These are phyloP conservation scores for Argya squamiceps DNA, from an alignment of 2,797 vertebrate genomes.

Conservation along the genomic window DNA sequence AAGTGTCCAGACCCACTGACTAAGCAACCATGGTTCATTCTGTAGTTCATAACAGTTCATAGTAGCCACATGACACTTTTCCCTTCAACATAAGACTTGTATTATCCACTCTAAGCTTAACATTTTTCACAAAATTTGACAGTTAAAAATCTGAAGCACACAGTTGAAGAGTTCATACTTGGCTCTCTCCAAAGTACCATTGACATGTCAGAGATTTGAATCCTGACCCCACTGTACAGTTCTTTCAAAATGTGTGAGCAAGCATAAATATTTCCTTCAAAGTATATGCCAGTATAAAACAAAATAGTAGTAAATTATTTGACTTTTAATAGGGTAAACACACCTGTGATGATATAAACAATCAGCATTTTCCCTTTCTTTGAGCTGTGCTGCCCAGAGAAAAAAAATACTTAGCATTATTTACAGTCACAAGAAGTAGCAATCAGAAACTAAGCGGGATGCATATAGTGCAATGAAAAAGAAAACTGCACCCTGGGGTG, in stretches of 20 bases:
- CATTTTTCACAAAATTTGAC: background rate
- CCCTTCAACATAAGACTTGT: background rate
- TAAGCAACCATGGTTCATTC: background rate
- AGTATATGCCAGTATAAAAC: background rate
- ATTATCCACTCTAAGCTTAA: background rate
- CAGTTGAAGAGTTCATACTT: background rate
- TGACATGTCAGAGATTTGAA: background rate
- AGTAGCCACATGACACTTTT: background rate
- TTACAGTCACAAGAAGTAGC: conserved; percentile 26
- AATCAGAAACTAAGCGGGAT: background rate
- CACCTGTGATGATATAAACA: background rate
- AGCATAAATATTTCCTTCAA: background rate
- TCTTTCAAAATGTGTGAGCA: background rate
- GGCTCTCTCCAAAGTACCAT: background rate
- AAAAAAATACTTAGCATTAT: background rate
- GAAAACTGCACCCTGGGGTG: background rate
- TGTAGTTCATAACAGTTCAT: background rate
- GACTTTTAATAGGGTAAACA: background rate
- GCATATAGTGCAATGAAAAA: background rate
- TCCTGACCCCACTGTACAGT: background rate
- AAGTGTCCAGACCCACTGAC: background rate
- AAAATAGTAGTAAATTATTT: background rate
- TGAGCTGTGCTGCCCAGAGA: background rate
- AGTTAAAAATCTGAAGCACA: background rate
- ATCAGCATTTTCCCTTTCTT: conserved; percentile 11